These are phyloP conservation scores for Procavia capensis DNA, from an alignment of 2,113 vertebrate genomes.

Conservation along the genomic window DNA sequence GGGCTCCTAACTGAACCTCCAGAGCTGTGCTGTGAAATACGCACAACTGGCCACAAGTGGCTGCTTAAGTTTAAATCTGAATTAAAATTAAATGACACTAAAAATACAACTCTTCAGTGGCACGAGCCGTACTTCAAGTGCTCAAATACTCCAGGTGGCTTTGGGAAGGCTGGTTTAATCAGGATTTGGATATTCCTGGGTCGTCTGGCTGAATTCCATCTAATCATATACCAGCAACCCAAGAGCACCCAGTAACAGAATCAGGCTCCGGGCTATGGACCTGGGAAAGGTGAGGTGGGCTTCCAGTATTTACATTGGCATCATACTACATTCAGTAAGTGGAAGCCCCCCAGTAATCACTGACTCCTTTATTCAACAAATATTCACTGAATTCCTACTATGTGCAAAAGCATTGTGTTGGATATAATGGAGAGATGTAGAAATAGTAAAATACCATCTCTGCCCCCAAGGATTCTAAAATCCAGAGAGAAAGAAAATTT, in stretches of 20 bases:
- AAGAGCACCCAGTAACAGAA: neutral
- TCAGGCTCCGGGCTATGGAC: neutral
- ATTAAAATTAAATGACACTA: slow-evolving; percentile 19
- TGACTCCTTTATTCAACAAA: neutral
- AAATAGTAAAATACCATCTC: neutral
- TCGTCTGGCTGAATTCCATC: neutral
- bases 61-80: slow-evolving; percentile 3
- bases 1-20: neutral
- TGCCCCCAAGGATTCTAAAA: neutral
- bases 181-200: neutral
- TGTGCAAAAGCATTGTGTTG: neutral
- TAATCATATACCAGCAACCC: neutral
- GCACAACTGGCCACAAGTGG: neutral
- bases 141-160: neutral
- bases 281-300: neutral
- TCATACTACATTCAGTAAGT: neutral
- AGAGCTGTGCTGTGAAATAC: too few relatives aligned
- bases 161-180: neutral
- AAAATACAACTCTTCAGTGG: neutral
- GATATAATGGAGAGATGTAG: neutral
- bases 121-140: neutral
- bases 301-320: rapidly evolving
- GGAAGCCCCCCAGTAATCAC: neutral
- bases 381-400: neutral
- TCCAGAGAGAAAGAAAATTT: neutral